phyloP scores from a whole-genome alignment of 2,113 vertebrate genomes.

The Triplophysa rosa region DNA sequence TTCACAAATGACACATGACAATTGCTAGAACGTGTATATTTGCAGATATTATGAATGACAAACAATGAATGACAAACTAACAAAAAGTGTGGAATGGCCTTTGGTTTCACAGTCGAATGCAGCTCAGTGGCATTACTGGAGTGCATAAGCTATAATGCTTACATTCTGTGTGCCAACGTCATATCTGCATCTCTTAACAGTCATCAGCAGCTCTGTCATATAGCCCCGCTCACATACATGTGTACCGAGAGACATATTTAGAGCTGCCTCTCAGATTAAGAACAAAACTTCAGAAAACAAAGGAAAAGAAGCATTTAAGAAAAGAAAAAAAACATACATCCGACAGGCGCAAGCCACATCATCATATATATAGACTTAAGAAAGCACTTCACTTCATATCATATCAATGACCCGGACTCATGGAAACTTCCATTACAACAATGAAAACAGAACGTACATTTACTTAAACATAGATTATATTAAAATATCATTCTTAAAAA shows the following conservation, averaged over 20 bases:
- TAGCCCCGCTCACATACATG: conserved; percentile 43
- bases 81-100: conserved; percentile 44
- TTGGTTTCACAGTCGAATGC: conserved; percentile 18
- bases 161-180: conserved; percentile 65
- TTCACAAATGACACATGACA: conserved; percentile 6
- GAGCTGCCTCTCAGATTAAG: conserved; percentile 64
- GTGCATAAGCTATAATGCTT: conserved; percentile 19
- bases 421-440: conserved; percentile 56
- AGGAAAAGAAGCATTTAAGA: not conserved
- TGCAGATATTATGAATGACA: not conserved
- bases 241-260: conserved; percentile 43
- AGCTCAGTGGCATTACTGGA: conserved; percentile 19
- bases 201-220: conserved; percentile 68
- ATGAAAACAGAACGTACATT: conserved; percentile 25
- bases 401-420: conserved; percentile 47
- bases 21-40: not conserved
- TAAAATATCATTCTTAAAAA: conserved; percentile 28
- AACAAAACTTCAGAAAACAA: conserved; percentile 30
- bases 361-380: conserved; percentile 58
- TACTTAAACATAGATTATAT: conserved; percentile 28
- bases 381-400: conserved; percentile 49
- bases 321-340: conserved; percentile 62
- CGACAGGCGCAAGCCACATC: conserved; percentile 56
- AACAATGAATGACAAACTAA: conserved; percentile 20
- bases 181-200: conserved; percentile 68